Conservation (phyloP, 2,888 invertebrate genomes). For the Diploptera punctata region DNA sequence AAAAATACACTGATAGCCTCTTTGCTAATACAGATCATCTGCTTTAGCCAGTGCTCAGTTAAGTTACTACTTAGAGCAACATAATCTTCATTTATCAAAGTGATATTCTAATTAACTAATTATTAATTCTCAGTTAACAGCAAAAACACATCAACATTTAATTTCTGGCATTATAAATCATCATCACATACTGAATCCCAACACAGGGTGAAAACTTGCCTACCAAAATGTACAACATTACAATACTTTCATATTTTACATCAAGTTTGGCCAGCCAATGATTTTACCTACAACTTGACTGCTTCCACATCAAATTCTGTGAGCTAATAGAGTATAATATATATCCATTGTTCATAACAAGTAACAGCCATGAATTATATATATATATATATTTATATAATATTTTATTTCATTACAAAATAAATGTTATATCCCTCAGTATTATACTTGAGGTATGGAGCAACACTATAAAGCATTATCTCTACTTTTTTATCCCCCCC, state of each 20-base stretch:
- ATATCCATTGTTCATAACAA: constrained; percentile 20
- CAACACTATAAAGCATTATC: constrained; percentile 22
- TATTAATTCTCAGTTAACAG: not conserved
- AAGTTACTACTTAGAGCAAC: not conserved
- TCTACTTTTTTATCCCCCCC: constrained; percentile 2
- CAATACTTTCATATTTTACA: not conserved
- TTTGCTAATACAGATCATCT: too few species aligned
- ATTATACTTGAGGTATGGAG: constrained; percentile 3
- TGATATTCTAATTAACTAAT: too few species aligned
- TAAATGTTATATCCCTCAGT: constrained; percentile 16
- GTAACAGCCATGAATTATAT: constrained; percentile 15
- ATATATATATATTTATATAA: constrained; percentile 19
- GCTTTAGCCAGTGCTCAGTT: not conserved
- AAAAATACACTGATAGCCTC: too few species aligned
- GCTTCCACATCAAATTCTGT: constrained; percentile 1
- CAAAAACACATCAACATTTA: not conserved
- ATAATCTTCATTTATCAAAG: not conserved
- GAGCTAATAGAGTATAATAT: not conserved
- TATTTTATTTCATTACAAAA: constrained; percentile 24
- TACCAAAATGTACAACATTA: not conserved
- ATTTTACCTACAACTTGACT: not conserved
- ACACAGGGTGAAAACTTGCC: not conserved
- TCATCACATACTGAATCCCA: not conserved
- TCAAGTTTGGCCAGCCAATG: not conserved
- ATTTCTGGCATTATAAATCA: not conserved